phyloP scores from a whole-genome alignment of 30 jellyfish, hydroid and myxozoan genomes.

The Turritopsis rubra region DNA sequence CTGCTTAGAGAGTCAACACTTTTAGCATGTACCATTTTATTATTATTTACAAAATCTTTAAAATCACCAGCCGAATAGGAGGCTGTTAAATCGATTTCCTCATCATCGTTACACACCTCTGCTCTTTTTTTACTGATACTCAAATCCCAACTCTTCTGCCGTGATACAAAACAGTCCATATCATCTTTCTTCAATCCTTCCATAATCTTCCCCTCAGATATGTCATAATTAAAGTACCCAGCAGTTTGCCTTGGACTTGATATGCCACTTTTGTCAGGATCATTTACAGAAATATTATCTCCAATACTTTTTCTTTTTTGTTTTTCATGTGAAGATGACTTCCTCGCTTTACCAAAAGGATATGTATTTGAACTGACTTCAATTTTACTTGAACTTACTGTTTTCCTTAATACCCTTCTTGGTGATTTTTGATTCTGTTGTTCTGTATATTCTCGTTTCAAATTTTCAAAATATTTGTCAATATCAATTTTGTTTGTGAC shows the following conservation, averaged over 20 bases:
- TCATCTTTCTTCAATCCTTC: conserved; percentile 19
- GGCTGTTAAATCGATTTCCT: conserved; percentile 8
- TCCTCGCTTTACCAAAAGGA: not conserved
- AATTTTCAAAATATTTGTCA: conserved; percentile 21
- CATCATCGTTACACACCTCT: not conserved
- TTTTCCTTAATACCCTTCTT: conserved; percentile 11
- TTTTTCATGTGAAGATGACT: not conserved
- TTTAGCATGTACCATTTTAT: conserved; percentile 2
- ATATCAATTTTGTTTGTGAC: conserved; percentile 30
- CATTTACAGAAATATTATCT: not conserved
- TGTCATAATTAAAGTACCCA: conserved; percentile 16
- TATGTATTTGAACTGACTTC: not conserved
- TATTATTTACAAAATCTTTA: conserved; percentile 14
- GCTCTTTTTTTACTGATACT: conserved; percentile 11
- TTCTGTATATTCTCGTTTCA: conserved; percentile 15
- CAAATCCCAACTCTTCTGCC: conserved; percentile 30
- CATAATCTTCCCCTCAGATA: conserved; percentile 8
- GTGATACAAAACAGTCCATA: conserved; percentile 15
- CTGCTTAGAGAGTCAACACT: conserved; percentile 26
- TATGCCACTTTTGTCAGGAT: not conserved
- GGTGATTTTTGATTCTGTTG: conserved; percentile 23
- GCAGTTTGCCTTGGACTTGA: conserved; percentile 22
- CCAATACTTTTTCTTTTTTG: conserved; percentile 28
- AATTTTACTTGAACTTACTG: conserved; percentile 27
- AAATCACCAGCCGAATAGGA: conserved; percentile 36